Evolutionary conservation across 2,888 invertebrate species (phyloP).

Genomic region (Eudemis profundana): DNA sequence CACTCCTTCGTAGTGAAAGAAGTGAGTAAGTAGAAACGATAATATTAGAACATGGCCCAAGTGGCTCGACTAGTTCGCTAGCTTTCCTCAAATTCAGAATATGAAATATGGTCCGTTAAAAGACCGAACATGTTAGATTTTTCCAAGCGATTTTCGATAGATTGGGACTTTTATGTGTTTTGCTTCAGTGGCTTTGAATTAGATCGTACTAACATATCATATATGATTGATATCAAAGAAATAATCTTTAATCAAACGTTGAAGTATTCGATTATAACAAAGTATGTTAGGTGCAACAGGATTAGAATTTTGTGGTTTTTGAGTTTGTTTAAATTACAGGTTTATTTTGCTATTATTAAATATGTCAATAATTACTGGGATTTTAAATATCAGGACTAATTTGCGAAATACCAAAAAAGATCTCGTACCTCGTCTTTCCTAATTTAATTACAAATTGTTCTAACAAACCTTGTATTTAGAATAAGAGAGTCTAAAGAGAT

Average conservation of each 20-base stretch:
- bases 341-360: too few species aligned
- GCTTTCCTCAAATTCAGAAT: constrained; percentile 2
- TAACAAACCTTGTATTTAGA: not conserved
- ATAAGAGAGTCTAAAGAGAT: not conserved
- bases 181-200: constrained; percentile 30
- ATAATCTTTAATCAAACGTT: not conserved
- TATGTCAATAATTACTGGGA: too few species aligned
- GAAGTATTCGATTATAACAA: too few species aligned
- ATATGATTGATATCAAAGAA: not conserved
- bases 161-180: constrained; percentile 15
- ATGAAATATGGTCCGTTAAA: constrained; percentile 27
- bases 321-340: too few species aligned
- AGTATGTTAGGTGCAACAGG: too few species aligned
- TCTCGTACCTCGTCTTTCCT: too few species aligned
- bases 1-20: not conserved
- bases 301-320: too few species aligned
- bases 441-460: not conserved
- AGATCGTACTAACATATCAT: not conserved
- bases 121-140: constrained; percentile 15
- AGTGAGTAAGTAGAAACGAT: not conserved
- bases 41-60: not conserved
- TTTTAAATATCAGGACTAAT: too few species aligned
- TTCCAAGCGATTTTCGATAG: constrained; percentile 12
- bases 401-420: too few species aligned
- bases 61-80: not conserved